Percentiles rank a stretch among this genome's conserved stretches.
Evolutionary conservation across 2,797 vertebrate genomes (phyloP).

Genomic region (Pangasius macronema): DNA sequence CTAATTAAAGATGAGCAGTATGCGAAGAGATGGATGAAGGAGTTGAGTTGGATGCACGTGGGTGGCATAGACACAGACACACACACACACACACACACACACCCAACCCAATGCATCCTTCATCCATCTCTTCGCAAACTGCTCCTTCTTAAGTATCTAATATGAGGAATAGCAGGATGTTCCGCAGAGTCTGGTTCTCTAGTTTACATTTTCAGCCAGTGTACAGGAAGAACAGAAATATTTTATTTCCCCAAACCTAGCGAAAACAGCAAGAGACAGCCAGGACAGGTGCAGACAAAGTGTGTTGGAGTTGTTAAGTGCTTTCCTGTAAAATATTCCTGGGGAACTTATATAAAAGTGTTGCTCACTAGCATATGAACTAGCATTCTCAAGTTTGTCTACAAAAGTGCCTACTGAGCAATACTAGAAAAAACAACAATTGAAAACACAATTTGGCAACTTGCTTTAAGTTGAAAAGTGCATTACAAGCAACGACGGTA

Average conservation of each 20-base stretch:
- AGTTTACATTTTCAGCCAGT: not conserved
- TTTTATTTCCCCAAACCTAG: not conserved
- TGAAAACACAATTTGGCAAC: not conserved
- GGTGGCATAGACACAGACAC: too few species aligned
- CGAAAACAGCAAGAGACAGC: not conserved
- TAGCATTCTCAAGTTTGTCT: not conserved
- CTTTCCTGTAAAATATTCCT: not conserved
- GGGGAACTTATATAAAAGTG: not conserved
- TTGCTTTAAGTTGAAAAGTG: slow-evolving; percentile 20
- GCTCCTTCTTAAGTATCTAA: too few species aligned
- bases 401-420: not conserved
- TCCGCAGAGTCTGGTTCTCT: not conserved
- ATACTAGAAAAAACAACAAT: not conserved
- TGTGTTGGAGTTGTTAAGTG: not conserved
- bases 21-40: slow-evolving; percentile 1
- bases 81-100: too few species aligned
- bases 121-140: too few species aligned
- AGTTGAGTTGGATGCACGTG: not conserved
- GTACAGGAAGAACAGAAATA: not conserved
- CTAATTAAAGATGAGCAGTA: slow-evolving; percentile 51
- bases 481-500: not conserved
- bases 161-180: not conserved
- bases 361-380: not conserved
- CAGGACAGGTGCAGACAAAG: not conserved
- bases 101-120: too few species aligned